phyloP scores from a whole-genome alignment of 1,140 invertebrate genomes.

The Meloidogyne floridensis region DNA sequence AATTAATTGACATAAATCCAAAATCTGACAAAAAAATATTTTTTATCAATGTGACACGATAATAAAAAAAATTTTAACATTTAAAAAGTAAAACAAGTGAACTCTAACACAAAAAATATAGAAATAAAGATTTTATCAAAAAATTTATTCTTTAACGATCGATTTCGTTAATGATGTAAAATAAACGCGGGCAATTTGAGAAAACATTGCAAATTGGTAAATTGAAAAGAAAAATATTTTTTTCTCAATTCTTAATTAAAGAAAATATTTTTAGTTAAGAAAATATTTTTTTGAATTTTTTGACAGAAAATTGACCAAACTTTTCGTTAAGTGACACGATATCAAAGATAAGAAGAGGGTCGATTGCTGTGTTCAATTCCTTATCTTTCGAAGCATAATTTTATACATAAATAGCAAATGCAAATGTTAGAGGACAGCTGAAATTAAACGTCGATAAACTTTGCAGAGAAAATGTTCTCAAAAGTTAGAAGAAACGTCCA shows the following conservation, averaged over 20 bases:
- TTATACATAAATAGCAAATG: background rate
- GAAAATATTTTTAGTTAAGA: too few relatives aligned
- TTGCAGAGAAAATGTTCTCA: background rate
- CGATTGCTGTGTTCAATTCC: background rate
- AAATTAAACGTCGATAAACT: background rate
- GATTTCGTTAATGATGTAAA: background rate
- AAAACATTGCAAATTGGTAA: too few relatives aligned
- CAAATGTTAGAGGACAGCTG: background rate
- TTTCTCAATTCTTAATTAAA: too few relatives aligned
- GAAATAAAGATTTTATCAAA: background rate
- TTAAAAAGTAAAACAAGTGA: background rate
- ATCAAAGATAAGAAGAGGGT: background rate
- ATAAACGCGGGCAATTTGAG: too few relatives aligned
- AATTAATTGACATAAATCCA: too few relatives aligned
- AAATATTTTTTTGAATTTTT: background rate
- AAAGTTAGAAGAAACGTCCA: background rate
- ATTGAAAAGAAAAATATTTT: too few relatives aligned
- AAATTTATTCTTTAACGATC: background rate
- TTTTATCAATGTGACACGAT: too few relatives aligned
- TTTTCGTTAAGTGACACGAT: background rate
- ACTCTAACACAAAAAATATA: background rate
- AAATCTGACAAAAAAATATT: too few relatives aligned
- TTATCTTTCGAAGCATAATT: background rate
- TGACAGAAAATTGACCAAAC: background rate
- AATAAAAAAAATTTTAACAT: background rate